Conservation (phyloP, 2,888 invertebrate species). For the Physocephala rufipes region DNA sequence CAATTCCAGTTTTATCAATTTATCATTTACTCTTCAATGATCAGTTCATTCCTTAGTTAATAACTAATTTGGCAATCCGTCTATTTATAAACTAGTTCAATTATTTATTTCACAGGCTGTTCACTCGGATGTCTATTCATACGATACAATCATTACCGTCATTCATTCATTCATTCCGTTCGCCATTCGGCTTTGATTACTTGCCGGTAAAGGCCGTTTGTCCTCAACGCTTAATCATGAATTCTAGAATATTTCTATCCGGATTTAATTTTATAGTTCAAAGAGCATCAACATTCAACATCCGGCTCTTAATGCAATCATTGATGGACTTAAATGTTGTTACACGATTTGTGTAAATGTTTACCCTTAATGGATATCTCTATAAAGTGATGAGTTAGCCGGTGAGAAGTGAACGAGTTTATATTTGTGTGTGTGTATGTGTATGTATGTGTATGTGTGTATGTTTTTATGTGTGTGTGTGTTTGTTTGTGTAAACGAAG, state of each 20-base stretch:
- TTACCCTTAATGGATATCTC: neutral
- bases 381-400: neutral
- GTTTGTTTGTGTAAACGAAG: too few species aligned
- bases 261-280: conserved; percentile 14
- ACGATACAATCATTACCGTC: too few species aligned
- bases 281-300: conserved; percentile 13
- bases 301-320: conserved; percentile 16
- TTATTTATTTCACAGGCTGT: neutral
- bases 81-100: neutral
- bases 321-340: neutral
- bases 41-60: too few species aligned
- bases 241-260: conserved; percentile 5
- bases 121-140: neutral
- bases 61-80: neutral
- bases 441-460: too few species aligned
- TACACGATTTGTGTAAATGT: conserved; percentile 1
- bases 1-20: too few species aligned
- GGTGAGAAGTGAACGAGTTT: too few species aligned
- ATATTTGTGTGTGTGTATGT: too few species aligned
- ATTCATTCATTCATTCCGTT: neutral
- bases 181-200: neutral
- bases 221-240: conserved; percentile 17
- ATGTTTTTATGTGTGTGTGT: too few species aligned
- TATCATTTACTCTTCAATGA: too few species aligned
- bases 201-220: neutral